These are phyloP conservation scores for Seira ritae DNA, from an alignment of 2,888 invertebrate genomes.

Conservation along the genomic window DNA sequence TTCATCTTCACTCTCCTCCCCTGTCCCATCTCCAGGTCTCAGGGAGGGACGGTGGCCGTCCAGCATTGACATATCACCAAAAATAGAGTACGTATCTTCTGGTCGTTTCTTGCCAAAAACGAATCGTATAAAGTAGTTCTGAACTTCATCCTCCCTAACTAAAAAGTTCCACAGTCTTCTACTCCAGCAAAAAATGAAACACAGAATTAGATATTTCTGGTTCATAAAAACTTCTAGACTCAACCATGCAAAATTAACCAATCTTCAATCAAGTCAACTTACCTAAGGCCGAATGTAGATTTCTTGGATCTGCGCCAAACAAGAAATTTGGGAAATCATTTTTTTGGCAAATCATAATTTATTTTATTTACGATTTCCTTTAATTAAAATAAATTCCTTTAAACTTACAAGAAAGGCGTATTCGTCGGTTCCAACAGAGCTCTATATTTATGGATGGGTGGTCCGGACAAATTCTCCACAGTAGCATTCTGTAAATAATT, in stretches of 20 bases:
- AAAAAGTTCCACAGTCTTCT: constrained; percentile 95
- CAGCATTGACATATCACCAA: constrained; percentile 76
- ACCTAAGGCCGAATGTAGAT: constrained; percentile 77
- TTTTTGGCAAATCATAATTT: no score
- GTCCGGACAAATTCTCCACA: constrained; percentile 82
- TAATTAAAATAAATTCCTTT: no score
- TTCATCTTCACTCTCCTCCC: constrained; percentile 70
- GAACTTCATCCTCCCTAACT: constrained; percentile 93
- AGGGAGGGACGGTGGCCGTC: constrained; percentile 60
- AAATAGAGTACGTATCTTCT: constrained; percentile 75
- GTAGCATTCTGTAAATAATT: constrained; percentile 95
- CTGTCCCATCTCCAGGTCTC: constrained; percentile 56
- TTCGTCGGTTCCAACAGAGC: constrained; percentile 94
- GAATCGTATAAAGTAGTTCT: constrained; percentile 95
- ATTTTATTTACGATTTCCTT: no score
- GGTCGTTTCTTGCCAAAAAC: constrained; percentile 90
- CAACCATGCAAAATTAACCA: no score
- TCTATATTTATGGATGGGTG: constrained; percentile 94
- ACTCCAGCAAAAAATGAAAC: no score
- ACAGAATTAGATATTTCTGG: no score
- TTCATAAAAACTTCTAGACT: no score
- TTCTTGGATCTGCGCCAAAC: constrained; percentile 78
- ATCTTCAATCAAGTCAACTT: no score
- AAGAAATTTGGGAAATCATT: background rate
- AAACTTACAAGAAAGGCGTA: constrained; percentile 90